A percentile compares a stretch with the other conserved stretches of the same genome.
phyloP scores from a whole-genome alignment of 2,888 invertebrate species.

The Elegia similella region DNA sequence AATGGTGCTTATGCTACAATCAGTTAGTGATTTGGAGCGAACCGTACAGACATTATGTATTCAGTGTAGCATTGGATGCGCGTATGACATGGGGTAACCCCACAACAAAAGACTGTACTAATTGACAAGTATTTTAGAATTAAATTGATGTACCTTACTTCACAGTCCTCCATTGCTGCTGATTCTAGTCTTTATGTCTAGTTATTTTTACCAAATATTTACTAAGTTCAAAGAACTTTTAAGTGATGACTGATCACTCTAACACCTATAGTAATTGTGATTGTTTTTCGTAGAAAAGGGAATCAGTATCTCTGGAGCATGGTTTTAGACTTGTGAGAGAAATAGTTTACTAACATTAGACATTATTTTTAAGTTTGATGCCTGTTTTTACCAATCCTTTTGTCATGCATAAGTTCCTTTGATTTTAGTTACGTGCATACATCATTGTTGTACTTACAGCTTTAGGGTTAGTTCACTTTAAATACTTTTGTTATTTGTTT shows the following conservation, averaged over 20 bases:
- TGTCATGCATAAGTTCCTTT: constrained; percentile 50
- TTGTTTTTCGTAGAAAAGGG: background rate
- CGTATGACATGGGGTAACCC: constrained; percentile 16
- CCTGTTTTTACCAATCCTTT: constrained; percentile 26
- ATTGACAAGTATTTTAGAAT: constrained; percentile 46
- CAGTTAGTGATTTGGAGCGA: constrained; percentile 3
- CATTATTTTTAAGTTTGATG: constrained; percentile 33
- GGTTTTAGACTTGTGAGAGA: constrained; percentile 6
- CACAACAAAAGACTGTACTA: constrained; percentile 40
- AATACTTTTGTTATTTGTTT: constrained; percentile 35
- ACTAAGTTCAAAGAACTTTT: constrained; percentile 17
- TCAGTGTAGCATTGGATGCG: background rate
- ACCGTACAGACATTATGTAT: background rate
- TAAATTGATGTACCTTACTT: constrained; percentile 11
- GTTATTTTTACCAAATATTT: constrained; percentile 20
- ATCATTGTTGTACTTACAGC: constrained; percentile 60
- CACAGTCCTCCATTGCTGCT: constrained; percentile 4
- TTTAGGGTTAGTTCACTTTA: constrained; percentile 25
- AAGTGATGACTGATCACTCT: background rate
- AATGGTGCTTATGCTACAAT: constrained; percentile 57
- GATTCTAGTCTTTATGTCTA: constrained; percentile 21
- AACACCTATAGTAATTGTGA: background rate
- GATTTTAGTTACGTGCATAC: constrained; percentile 42
- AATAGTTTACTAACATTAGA: constrained; percentile 22
- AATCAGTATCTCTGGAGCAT: constrained; percentile 9